Evolutionary conservation across 2,113 vertebrate genomes (phyloP), one percentile per base, ranked within the genome.

Genomic region (Irena cyanogastra): DNA sequence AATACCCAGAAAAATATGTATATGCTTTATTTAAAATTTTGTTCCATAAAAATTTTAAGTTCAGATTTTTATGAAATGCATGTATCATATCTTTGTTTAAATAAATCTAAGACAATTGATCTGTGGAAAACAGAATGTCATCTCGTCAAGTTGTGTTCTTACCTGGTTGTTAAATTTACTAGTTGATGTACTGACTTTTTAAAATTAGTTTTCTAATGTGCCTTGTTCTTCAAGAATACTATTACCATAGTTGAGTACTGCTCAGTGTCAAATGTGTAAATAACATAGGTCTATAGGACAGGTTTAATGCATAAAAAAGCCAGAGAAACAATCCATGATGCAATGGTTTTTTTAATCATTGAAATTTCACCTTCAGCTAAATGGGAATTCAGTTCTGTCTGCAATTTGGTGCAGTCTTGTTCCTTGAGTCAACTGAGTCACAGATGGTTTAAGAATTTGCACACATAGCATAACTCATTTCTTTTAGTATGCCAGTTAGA

Each of bases 71-170:
- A 79, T 90, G 59, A 92, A 85, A 61, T 88, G 82, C 66, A 53
- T 90, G 89, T 95, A 77, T 90, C n/a, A 57, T 53, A 53, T 59
- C 53, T 95, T 82, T 90, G 44, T 69, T 76, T 42, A 94, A 95
- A 96, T 96, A 95, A 96, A 96, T 89, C 39, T 60, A 22, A 77
- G 57, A 56, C 41, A 50, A 17, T 24, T 94, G 52, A 69, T 89
- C 54, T 76, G 66, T 87, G 74, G 37, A 72, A 83, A 87, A 65
- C 9, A 78, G 76, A 71, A 92, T 76, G 66, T 82, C 24, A 49
- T 88, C 90, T 96, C 0, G 19, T 85, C 84, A 49, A 64, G 79
- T 91, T 50, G n/a, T 28, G 2, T 91, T 94, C 37, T 72, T 91
- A 41, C 7, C 44, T 50, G 6, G 23, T 52, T n/a, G 33, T 79